These are phyloP conservation scores for Cephus sareptanus DNA, from an alignment of 2,888 invertebrate genomes.

Conservation along the genomic window DNA sequence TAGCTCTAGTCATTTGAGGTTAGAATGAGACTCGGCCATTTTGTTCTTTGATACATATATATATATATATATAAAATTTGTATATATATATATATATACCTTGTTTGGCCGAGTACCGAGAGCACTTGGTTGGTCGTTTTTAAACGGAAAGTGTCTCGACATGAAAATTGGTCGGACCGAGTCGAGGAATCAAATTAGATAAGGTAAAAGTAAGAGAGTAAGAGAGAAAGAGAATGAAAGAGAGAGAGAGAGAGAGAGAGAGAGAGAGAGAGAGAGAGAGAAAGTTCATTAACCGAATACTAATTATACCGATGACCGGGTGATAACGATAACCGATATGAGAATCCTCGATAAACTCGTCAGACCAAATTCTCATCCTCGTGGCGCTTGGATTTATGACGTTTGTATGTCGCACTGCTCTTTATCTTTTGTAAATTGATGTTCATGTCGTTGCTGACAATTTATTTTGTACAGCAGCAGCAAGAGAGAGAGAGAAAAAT, in stretches of 20 bases:
- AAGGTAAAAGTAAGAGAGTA: conserved; percentile 27
- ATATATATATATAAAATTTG: too few species aligned
- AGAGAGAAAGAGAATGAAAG: conserved; percentile 29
- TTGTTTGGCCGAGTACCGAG: neutral
- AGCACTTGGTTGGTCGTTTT: neutral
- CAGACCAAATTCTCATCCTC: conserved; percentile 12
- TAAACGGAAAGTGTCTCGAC: neutral
- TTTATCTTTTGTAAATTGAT: neutral
- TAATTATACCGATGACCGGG: neutral
- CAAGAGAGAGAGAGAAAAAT: neutral
- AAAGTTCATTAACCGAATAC: neutral
- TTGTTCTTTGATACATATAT: neutral
- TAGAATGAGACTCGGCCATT: neutral
- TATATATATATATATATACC: neutral
- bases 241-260: conserved; percentile 18
- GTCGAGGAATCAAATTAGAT: conserved; percentile 25
- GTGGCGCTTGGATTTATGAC: conserved; percentile 49
- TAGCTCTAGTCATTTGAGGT: neutral
- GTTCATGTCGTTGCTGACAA: neutral
- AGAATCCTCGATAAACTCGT: neutral
- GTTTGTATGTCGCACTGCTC: conserved; percentile 15
- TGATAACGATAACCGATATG: neutral
- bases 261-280: neutral
- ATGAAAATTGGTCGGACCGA: conserved; percentile 5
- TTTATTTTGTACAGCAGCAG: neutral